Evolutionary conservation across 2,797 vertebrate genomes (phyloP), one percentile per base, ranked within the genome.

Genomic region (Carduelis carduelis): DNA sequence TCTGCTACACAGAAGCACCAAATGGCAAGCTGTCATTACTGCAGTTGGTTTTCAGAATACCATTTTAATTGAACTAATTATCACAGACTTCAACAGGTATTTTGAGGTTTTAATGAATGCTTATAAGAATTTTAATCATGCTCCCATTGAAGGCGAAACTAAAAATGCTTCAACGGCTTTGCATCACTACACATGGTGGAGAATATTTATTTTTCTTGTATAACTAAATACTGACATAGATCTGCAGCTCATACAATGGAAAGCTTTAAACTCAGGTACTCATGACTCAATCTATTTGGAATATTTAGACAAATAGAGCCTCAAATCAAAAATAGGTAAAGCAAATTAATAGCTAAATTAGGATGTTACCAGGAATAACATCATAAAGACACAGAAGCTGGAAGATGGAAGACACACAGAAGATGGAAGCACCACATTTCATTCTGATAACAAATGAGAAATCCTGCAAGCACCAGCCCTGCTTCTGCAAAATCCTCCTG

Each of bases 31-130:
- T 90, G 64, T 92, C 71, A 55, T 89, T 95, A 86, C 46, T 41
- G 85, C 27, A 12, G 24, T 43, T 60, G 43, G 11, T 57, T 91
- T 91, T 68, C 61, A 90, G 85, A 95, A 83, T 65, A 27, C 55
- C 35, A 8, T 75, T 92, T 95, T 87, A 88, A 95, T 87, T 95
- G 89, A 91, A 83, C 84, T 71, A 93, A 91, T 91, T 94, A 83
- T 75, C 79, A 80, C 72, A 92, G 71, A 50, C 41, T 89, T 93
- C 89, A 80, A 88, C 72, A 94, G 84, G 94, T 95, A 87, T 91
- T 92, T 89, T 68, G 57, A 69, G 65, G 39, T 65, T 88, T 85
- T 85, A 88, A 86, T n/a, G 32, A 85, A 75, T 12, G 15, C 49
- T 92, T 69, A n/a, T 23, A 43, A 89, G 79, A 87, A 91, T 90